Base-by-base conservation (phyloP, 1,140 invertebrate genomes). In the Harpegnathos saltator region DNA sequence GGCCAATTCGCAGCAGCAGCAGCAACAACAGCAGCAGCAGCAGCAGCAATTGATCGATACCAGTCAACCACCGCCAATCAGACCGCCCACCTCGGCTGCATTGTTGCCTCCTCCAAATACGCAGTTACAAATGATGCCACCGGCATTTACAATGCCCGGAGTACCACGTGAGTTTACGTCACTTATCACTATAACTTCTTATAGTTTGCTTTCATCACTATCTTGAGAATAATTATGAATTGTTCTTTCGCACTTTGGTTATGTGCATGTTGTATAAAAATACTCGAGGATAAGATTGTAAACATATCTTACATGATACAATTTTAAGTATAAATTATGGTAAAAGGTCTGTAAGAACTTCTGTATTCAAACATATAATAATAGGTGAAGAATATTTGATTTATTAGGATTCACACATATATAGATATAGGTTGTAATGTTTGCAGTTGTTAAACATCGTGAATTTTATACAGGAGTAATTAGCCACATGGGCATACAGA, bases 61-160 rank as follows among this genome's bases (percentile, higher is more conserved):
- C 29, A 96, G 95, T 89, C 96, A 96, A 92, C 95, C 96, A 38
- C 95, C 96, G 15, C 95, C 96, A 24, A 93, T 94, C 14, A 92
- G 94, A 82, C 91, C 91, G 17, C 90, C 93, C 29, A 91, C 91
- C 26, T 94, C 92, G 61, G 91, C 95, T 38, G 93, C 95, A 9
- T 94, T 95, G 38, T 89, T 95, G 15, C 90, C 95, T 50, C 95
- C 95, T 78, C 95, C 95, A 1, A 95, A 96, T 11, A 93, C 94
- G 65, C 88, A 95, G 52, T 94, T 95, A 71, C 90, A 96, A 24
- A 93, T 92, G 84, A 95, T 95, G 92, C 94, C 94, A 62, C 94
- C 95, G 14, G 93, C 93, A 44, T 95, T 95, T 81, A 93, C 93
- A 0, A 93, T 95, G 89, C 89, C 94, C 17, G 93, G 92, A 74